Evolutionary conservation across 2,797 vertebrate genomes (phyloP).

Genomic region (Ctenopoma multispine): DNA sequence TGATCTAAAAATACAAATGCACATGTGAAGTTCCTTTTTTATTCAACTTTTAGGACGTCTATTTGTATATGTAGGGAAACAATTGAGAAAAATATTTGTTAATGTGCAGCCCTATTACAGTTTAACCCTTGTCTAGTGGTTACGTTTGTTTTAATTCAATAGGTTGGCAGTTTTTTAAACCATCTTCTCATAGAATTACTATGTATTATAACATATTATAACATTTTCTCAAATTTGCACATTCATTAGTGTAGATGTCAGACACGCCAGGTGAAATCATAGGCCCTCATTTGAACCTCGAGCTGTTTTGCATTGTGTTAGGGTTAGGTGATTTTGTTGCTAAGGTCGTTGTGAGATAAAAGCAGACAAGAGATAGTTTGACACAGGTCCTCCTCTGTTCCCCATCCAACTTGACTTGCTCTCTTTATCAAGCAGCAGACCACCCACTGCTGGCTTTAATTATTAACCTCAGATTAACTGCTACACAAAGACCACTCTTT

Average conservation of each 20-base stretch:
- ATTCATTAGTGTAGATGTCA: neutral
- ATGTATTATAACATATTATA: too few relatives aligned
- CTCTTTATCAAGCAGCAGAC: conserved; percentile 53
- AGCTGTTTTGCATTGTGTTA: conserved; percentile 61
- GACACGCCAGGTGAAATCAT: conserved; percentile 4
- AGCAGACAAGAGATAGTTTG: conserved; percentile 49
- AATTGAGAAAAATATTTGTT: neutral
- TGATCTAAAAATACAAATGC: conserved; percentile 36
- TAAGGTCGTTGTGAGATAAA: conserved; percentile 58
- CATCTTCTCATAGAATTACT: neutral
- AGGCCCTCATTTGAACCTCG: neutral
- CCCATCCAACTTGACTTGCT: conserved; percentile 41
- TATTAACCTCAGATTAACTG: conserved; percentile 70
- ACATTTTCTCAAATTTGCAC: neutral
- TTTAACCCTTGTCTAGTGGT: neutral
- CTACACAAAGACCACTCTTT: conserved; percentile 60
- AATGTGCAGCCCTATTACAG: neutral
- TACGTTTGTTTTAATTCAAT: too few relatives aligned
- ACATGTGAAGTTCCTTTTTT: neutral
- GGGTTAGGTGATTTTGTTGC: conserved; percentile 69
- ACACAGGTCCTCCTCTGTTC: conserved; percentile 60
- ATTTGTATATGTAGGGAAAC: neutral
- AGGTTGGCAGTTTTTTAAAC: neutral
- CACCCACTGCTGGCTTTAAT: conserved; percentile 62
- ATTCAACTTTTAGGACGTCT: neutral